These are phyloP conservation scores for Lipotes vexillifer DNA, from an alignment of 2,113 vertebrate species.

Conservation along the genomic window DNA sequence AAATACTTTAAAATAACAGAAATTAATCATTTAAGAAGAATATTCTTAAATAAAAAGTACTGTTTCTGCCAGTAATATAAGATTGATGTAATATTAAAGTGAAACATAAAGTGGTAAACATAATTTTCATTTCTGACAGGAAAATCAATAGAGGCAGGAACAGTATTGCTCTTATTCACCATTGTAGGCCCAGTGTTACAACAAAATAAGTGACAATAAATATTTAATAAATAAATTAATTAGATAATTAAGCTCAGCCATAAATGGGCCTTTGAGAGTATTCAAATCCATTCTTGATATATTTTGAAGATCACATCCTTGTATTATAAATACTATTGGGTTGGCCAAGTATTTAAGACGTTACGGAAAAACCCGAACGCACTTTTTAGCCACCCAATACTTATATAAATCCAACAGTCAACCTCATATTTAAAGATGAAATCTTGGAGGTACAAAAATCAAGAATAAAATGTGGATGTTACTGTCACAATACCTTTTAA, in stretches of 20 bases:
- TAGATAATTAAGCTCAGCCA: neutral
- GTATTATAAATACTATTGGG: neutral
- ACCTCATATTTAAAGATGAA: neutral
- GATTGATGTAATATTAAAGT: neutral
- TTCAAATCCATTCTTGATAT: neutral
- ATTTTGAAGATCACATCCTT: neutral
- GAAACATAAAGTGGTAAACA: neutral
- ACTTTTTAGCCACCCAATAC: too few species aligned
- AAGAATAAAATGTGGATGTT: neutral
- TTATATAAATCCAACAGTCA: neutral
- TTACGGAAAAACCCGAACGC: too few species aligned
- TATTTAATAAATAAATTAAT: neutral
- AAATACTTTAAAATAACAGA: neutral
- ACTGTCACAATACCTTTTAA: neutral
- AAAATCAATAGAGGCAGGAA: neutral
- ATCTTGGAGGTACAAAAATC: neutral
- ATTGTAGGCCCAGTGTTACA: neutral
- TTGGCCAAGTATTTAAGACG: too few species aligned
- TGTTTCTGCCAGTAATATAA: neutral
- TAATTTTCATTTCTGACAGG: neutral
- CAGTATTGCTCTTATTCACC: neutral
- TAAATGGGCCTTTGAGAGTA: neutral
- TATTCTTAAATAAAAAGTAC: neutral
- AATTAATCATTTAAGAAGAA: neutral
- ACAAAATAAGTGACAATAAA: neutral